Percentiles rank a stretch among this genome's conserved stretches.
phyloP scores from a whole-genome alignment of 2,113 vertebrate species.

The Pluvianellus socialis region DNA sequence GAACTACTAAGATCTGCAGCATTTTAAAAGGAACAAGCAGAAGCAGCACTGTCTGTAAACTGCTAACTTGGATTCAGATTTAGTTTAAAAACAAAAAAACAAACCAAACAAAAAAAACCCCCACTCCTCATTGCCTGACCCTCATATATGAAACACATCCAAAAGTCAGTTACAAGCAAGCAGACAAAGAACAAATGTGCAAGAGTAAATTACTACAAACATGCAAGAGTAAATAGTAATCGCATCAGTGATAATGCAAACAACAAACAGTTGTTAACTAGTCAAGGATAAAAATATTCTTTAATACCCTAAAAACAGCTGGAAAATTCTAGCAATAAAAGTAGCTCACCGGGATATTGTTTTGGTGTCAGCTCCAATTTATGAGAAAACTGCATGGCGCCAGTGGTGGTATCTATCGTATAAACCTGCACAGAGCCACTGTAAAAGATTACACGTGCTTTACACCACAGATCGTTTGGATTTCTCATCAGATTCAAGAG shows the following conservation, averaged over 20 bases:
- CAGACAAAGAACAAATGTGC: neutral
- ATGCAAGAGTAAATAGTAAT: neutral
- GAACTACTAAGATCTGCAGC: neutral
- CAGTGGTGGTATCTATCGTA: constrained; percentile 92
- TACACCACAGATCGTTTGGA: neutral
- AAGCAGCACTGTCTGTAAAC: neutral
- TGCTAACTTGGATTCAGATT: neutral
- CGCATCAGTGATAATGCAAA: neutral
- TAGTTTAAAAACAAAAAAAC: neutral
- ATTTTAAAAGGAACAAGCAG: neutral
- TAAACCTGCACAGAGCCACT: constrained; percentile 96
- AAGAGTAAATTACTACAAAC: neutral
- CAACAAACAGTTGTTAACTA: neutral
- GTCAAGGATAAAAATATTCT: neutral
- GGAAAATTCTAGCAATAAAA: neutral
- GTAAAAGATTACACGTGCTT: constrained; percentile 59
- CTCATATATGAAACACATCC: neutral
- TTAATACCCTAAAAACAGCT: neutral
- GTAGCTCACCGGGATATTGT: constrained; percentile 92
- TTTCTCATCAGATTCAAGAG: neutral
- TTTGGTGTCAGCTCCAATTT: constrained; percentile 96
- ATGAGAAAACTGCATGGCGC: constrained; percentile 96
- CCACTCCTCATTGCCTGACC: too few relatives aligned
- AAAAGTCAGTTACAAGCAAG: neutral
- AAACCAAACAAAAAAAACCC: neutral